Percentiles rank a stretch among this genome's conserved stretches.
Conservation (phyloP, 2,113 vertebrate species). For the Illadopsis cleaveri region DNA sequence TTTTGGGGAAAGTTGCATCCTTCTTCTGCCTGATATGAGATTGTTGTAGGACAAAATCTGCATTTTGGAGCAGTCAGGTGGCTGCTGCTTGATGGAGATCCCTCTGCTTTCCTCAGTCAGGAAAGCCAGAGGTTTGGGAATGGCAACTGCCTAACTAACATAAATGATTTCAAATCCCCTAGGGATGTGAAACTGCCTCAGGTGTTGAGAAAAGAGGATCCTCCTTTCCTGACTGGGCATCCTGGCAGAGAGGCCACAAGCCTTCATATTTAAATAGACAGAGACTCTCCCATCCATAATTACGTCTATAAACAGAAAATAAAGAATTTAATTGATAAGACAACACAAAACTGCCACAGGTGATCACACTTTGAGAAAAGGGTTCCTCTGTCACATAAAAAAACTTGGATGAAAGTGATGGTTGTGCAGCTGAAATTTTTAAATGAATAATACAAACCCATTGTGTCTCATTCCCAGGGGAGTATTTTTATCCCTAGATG, state of each 20-base stretch:
- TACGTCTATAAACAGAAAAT: not conserved
- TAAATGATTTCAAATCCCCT: fast-evolving
- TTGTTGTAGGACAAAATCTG: fast-evolving
- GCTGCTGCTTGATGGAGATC: not conserved
- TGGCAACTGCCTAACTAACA: not conserved
- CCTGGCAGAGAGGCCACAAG: not conserved
- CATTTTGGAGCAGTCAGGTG: not conserved
- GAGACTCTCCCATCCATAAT: not conserved
- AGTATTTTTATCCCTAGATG: not conserved
- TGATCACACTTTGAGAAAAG: not conserved
- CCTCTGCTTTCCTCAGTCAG: not conserved
- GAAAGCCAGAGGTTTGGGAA: not conserved
- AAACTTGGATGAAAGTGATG: not conserved
- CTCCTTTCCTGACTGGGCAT: not conserved
- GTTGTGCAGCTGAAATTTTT: not conserved
- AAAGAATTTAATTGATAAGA: not conserved
- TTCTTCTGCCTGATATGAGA: not conserved
- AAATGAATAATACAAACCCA: not conserved
- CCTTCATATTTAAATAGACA: not conserved
- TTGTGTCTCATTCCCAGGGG: not conserved
- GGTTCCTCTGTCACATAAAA: not conserved
- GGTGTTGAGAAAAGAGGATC: not conserved
- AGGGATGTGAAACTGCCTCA: not conserved
- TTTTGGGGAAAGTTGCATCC: not conserved
- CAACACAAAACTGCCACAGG: not conserved